Evolutionary conservation across 2,797 vertebrate genomes (phyloP).

Genomic region (Falco columbarius): DNA sequence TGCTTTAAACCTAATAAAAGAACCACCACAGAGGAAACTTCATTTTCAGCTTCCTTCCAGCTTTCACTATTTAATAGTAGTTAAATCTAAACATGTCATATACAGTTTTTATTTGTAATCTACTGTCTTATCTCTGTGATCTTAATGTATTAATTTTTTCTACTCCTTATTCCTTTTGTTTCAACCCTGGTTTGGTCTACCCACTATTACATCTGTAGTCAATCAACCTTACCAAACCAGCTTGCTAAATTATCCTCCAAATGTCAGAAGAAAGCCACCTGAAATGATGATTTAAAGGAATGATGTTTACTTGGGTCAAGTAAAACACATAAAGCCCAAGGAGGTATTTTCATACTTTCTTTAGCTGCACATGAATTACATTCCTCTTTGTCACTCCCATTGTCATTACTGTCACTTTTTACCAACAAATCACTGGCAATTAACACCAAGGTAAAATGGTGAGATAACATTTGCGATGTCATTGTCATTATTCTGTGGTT

Average conservation of each 20-base stretch:
- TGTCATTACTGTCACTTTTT: constrained; percentile 18
- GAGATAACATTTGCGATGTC: constrained; percentile 29
- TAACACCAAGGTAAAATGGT: constrained; percentile 19
- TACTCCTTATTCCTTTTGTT: constrained; percentile 10
- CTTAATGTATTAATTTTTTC: background rate
- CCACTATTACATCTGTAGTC: constrained; percentile 29
- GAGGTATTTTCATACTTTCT: constrained; percentile 54
- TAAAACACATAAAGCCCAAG: constrained; percentile 32
- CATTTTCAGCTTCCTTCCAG: background rate
- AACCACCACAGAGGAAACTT: background rate
- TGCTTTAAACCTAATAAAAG: background rate
- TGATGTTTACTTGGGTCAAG: constrained; percentile 24
- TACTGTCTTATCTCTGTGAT: background rate
- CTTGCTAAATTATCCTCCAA: constrained; percentile 52
- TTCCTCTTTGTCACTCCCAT: constrained; percentile 12
- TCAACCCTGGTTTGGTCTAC: constrained; percentile 8
- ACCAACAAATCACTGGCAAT: constrained; percentile 21
- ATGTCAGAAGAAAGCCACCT: constrained; percentile 53
- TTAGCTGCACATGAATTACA: constrained; percentile 34
- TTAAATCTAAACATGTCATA: background rate
- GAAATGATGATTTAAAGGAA: constrained; percentile 58
- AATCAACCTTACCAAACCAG: constrained; percentile 26
- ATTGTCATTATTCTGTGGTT: background rate
- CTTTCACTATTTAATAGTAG: background rate
- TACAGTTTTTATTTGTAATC: background rate